Evolutionary conservation across 2,888 invertebrate species (phyloP).

Genomic region (Hydrotaea cyrtoneurina): DNA sequence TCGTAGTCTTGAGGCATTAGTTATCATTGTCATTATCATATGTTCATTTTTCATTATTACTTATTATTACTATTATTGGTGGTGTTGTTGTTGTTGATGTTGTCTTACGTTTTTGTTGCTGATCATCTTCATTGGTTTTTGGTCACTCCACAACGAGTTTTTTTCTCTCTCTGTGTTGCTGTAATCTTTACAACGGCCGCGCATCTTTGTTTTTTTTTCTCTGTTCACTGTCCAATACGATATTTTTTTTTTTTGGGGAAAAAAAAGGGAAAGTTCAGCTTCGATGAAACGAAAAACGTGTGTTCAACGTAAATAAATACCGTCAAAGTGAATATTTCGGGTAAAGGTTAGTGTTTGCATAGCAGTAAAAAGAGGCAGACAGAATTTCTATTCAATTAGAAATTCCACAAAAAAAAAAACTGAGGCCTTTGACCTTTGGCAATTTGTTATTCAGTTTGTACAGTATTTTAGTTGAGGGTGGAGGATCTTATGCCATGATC

Average conservation of each 20-base stretch:
- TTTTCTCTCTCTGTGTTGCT: background rate
- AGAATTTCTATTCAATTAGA: background rate
- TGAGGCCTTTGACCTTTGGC: no score
- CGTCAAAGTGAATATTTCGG: slow-evolving; percentile 9
- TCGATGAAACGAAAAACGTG: slow-evolving; percentile 5
- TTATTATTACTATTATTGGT: slow-evolving; percentile 12
- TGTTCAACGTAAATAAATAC: slow-evolving; percentile 19
- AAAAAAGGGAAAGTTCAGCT: slow-evolving; percentile 49
- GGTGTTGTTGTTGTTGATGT: background rate
- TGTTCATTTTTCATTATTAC: slow-evolving; percentile 32
- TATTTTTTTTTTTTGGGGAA: no score
- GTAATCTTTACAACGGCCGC: slow-evolving; percentile 25
- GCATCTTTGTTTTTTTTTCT: slow-evolving; percentile 38
- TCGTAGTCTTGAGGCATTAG: background rate
- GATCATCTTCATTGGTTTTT: slow-evolving; percentile 46
- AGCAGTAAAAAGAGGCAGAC: no score
- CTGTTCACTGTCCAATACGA: background rate
- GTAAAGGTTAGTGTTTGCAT: slow-evolving; percentile 12
- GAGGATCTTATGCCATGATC: no score
- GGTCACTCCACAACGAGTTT: slow-evolving; percentile 31
- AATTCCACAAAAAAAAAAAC: no score
- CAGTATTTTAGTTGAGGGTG: no score
- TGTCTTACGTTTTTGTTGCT: background rate
- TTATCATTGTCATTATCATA: background rate
- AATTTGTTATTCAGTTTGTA: no score